These are phyloP conservation scores for Zonitis immaculata DNA, from an alignment of 2,888 invertebrate species.

Conservation along the genomic window DNA sequence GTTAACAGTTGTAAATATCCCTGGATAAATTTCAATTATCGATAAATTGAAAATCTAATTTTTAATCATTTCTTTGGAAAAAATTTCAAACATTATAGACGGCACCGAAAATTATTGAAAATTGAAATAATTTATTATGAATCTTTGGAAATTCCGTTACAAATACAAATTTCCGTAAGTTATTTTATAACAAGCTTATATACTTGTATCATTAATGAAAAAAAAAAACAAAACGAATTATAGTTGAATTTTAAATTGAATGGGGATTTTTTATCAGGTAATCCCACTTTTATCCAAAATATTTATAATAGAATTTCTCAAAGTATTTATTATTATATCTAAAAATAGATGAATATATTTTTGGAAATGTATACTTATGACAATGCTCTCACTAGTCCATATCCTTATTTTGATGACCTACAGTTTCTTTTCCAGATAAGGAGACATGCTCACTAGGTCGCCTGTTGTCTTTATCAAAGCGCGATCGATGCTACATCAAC, in stretches of 20 bases:
- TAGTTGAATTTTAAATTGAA: no score
- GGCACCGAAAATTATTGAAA: background rate
- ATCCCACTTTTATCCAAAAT: no score
- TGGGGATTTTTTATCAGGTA: no score
- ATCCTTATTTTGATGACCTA: constrained; percentile 10
- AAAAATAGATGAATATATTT: no score
- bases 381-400: constrained; percentile 11
- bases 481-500: constrained; percentile 12
- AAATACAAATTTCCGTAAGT: background rate
- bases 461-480: constrained; percentile 8
- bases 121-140: background rate
- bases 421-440: constrained; percentile 8
- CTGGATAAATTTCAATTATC: background rate
- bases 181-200: background rate
- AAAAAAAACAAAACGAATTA: no score
- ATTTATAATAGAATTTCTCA: no score
- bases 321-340: no score
- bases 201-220: no score
- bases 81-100: background rate
- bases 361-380: no score
- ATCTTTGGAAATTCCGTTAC: background rate
- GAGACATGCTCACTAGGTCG: constrained; percentile 12
- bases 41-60: background rate
- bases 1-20: no score
- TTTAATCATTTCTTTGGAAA: background rate